Evolutionary conservation across 1,140 invertebrate genomes (phyloP).

Genomic region (Orchestia grillus): DNA sequence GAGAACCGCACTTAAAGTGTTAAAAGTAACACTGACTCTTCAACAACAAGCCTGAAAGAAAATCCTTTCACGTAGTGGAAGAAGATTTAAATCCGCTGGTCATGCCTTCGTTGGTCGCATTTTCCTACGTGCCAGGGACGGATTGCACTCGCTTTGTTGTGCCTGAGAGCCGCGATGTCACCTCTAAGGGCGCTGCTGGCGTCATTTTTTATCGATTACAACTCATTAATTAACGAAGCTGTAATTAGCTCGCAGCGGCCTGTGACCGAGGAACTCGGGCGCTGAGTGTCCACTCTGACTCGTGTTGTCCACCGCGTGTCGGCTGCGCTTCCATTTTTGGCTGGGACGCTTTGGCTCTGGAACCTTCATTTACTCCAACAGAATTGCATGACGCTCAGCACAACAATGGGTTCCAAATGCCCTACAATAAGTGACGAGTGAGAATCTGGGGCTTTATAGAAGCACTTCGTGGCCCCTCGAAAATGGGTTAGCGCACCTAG

Average conservation of each 20-base stretch:
- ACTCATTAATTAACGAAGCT: not conserved
- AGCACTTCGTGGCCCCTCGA: too few species aligned
- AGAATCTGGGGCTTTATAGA: too few species aligned
- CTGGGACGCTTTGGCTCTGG: too few species aligned
- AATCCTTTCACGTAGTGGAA: not conserved
- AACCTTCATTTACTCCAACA: too few species aligned
- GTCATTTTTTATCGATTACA: conserved; percentile 12
- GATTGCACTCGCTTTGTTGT: conserved; percentile 17
- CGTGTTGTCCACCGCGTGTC: too few species aligned
- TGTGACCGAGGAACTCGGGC: not conserved
- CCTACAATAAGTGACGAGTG: too few species aligned
- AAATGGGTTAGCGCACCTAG: too few species aligned
- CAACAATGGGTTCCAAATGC: too few species aligned
- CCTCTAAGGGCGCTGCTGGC: not conserved
- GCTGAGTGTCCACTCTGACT: not conserved
- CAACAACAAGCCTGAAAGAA: not conserved
- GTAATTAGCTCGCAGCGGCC: not conserved
- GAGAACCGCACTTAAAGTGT: not conserved
- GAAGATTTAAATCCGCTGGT: not conserved
- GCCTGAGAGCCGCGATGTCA: not conserved
- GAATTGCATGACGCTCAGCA: too few species aligned
- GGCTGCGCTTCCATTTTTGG: too few species aligned
- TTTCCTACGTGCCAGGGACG: not conserved
- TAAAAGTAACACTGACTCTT: not conserved
- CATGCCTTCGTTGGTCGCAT: not conserved